Evolutionary conservation across 2,797 vertebrate species (phyloP).

Genomic region (Octomys mimax): DNA sequence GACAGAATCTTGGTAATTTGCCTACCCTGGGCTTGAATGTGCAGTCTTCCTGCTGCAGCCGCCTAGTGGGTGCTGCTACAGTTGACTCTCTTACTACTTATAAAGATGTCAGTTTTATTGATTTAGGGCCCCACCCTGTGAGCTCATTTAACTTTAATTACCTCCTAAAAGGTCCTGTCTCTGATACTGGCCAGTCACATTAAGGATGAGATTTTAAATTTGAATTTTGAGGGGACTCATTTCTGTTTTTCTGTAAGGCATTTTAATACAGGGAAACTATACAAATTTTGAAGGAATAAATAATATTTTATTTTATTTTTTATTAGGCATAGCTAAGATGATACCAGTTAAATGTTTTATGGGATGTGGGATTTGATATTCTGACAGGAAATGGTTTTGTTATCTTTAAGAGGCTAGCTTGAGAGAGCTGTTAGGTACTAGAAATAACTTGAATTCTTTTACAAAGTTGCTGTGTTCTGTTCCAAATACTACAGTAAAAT

Average conservation of each 20-base stretch:
- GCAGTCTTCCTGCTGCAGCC: not conserved
- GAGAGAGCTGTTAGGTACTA: not conserved
- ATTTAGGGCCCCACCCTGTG: not conserved
- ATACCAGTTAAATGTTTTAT: conserved; percentile 25
- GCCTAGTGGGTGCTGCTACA: not conserved
- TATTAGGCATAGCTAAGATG: not conserved
- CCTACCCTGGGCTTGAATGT: not conserved
- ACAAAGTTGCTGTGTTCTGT: not conserved
- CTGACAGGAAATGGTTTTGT: conserved; percentile 1
- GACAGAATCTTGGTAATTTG: not conserved
- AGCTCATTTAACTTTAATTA: not conserved
- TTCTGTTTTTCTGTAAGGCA: not conserved
- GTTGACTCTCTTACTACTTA: not conserved
- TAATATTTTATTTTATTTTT: not conserved
- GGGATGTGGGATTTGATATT: conserved; percentile 1
- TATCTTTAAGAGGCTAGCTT: conserved; percentile 13
- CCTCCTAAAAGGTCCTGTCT: not conserved
- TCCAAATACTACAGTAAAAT: not conserved
- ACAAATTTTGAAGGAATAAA: not conserved
- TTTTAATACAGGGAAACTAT: not conserved
- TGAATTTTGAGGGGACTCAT: not conserved
- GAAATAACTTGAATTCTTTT: conserved; percentile 24
- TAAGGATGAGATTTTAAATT: not conserved
- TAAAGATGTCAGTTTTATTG: not conserved
- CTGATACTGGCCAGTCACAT: not conserved